Base-by-base conservation (phyloP, 2,888 invertebrate genomes). In the Melikaiella ostensackeni region DNA sequence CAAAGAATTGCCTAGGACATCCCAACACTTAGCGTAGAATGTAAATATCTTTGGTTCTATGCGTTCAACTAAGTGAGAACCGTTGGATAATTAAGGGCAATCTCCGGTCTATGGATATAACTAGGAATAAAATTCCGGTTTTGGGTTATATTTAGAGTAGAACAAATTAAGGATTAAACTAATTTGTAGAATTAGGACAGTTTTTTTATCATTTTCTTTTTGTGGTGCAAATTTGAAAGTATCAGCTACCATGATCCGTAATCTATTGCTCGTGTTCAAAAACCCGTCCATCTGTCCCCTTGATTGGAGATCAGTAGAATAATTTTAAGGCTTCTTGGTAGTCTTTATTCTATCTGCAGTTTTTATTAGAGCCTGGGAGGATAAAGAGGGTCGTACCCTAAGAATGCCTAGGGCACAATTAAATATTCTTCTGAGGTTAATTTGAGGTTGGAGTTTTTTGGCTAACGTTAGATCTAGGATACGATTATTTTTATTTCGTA, bases 1-100 rank as follows among this genome's bases (percentile, higher is more conserved):
- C 75, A 59, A 74, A 74, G 78, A 77, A 57, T 78, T 78, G 57
- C 73, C 77, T 79, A 42, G 75, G 76, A 75, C 73, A 73, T 75
- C 55, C 77, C 78, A 78, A 46, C 77, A 62, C 61, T 70, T 16
- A 35, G 30, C 66, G 35, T 55, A 50, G 70, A 46, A 70, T 70
- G 70, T 70, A 70, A 70, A 70, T 70, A 70, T 33, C 70, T 70
- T 70, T 70, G n/a, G 30, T 33, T 70, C 50, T 70, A 30, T 66
- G 46, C 42, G 66, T n/a, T 63, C n/a, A 63, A 7, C 62, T 63
- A 50, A 70, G 42, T 46, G 42, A 19, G 46, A 46, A 19, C 46
- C 30, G 66, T 46, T 70, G 46, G 27, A 70, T 70, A 70, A 42
- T 46, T 27, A 64, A 64, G 42, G 42, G 64, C 42, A 21, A 42